Base-by-base conservation (phyloP, 2,888 invertebrate genomes). In the Seira musarum region DNA sequence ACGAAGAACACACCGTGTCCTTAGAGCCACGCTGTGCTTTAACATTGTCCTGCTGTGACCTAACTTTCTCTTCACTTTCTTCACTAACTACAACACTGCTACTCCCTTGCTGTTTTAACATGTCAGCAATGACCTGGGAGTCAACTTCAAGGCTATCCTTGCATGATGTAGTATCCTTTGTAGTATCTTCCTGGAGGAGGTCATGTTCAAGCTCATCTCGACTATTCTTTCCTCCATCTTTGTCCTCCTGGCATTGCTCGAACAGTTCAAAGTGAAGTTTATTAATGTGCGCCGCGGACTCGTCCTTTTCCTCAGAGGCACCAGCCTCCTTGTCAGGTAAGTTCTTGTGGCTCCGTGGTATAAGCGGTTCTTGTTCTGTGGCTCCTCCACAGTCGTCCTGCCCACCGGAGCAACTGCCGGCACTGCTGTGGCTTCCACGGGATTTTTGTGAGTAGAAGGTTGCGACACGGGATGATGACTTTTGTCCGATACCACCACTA, bases 1-100 rank as follows among this genome's bases (percentile, higher is more conserved):
- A 63, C 61, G 79, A 68, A 67, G 79, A 68, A 68, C 73, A 79
- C 1, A 79, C 73, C 5, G 79, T 79, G 46, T 79, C 73, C 24
- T 79, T 73, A 10, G 79, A 79, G 24, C 68, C 79, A 21, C 68
- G 68, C 30, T 68, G 17, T 40, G 68, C 25, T 61, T 61, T 61
- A 1, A 22, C 21, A 61, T 21, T 10, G 13, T 19, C 19, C 8
- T 61, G 61, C 6, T 24, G 19, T 46, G 17, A 60, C 63, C 71
- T 17, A 10, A 53, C 25, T 21, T 17, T 57, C 49, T 49, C 49
- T 15, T 13, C 49, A n/a, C 49, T 30, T 8, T 30, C 49, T 13
- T 13, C 49, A 49, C 49, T n/a, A 49, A 3, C 49, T 49, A 30
- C 49, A 15, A 49, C 15, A 30, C 30, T 30, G 30, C 8, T 30